These are phyloP conservation scores for Cynoglossus semilaevis DNA, from an alignment of 2,113 vertebrate species.

Conservation along the genomic window DNA sequence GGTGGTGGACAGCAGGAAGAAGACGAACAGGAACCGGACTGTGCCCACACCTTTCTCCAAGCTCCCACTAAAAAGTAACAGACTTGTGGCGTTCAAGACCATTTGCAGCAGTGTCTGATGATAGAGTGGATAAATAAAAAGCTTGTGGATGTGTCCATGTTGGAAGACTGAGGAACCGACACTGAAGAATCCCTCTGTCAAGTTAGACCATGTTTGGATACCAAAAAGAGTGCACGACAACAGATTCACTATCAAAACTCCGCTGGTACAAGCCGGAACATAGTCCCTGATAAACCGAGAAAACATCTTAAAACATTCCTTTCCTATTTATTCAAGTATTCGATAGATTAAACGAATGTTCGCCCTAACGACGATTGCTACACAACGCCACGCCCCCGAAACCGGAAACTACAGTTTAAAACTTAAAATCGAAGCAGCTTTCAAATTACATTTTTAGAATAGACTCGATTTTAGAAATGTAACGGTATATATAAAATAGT, in stretches of 20 bases:
- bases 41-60: conserved; percentile 66
- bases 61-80: conserved; percentile 52
- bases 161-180: conserved; percentile 52
- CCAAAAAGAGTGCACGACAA: conserved; percentile 45
- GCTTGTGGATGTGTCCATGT: conserved; percentile 49
- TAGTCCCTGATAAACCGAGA: conserved; percentile 20
- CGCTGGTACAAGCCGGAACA: conserved; percentile 40
- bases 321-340: conserved; percentile 4
- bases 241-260: conserved; percentile 29
- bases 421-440: no score
- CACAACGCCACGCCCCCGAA: background rate
- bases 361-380: background rate
- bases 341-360: background rate
- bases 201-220: conserved; percentile 26
- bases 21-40: conserved; percentile 57
- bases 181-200: conserved; percentile 32
- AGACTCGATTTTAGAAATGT: no score
- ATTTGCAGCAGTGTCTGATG: conserved; percentile 52
- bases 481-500: no score
- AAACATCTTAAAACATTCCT: conserved; percentile 2
- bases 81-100: conserved; percentile 36
- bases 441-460: no score
- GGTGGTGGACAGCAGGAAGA: conserved; percentile 48
- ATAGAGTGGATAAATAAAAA: conserved; percentile 49
- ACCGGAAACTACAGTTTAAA: conserved; percentile 4